Conservation (phyloP, 2,113 vertebrate species). For the Damaliscus lunatus region DNA sequence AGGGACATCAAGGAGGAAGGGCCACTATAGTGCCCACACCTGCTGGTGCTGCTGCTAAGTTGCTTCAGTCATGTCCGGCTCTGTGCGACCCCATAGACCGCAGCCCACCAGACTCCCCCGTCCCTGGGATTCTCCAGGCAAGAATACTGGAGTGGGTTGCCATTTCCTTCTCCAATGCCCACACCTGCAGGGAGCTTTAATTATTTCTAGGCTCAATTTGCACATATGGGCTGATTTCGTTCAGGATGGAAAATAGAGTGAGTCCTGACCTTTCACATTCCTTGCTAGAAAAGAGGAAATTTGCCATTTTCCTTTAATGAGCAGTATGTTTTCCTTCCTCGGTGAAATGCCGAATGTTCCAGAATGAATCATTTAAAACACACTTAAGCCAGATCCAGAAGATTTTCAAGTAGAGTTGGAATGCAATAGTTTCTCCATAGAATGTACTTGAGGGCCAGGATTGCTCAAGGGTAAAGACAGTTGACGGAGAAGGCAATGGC, state of each 20-base stretch:
- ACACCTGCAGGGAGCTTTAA: not conserved
- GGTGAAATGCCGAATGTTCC: not conserved
- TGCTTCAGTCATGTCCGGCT: too few species aligned
- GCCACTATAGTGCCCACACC: not conserved
- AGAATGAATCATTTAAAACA: constrained; percentile 17
- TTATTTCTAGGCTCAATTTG: not conserved
- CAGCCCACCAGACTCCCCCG: too few species aligned
- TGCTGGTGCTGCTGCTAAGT: too few species aligned
- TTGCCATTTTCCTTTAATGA: not conserved
- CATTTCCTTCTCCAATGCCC: too few species aligned
- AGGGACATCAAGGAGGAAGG: not conserved
- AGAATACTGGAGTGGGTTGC: too few species aligned
- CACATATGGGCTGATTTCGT: not conserved
- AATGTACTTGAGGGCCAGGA: not conserved
- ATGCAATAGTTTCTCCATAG: not conserved
- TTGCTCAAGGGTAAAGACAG: not conserved
- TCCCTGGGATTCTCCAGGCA: too few species aligned
- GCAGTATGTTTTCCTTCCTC: not conserved
- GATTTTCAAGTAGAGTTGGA: not conserved
- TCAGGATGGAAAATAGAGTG: not conserved
- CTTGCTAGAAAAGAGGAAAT: not conserved
- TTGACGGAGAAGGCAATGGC: not conserved
- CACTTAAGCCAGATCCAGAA: not conserved
- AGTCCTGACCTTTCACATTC: not conserved
- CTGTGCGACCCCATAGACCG: too few species aligned